These are phyloP conservation scores for Hycleus cichorii DNA, from an alignment of 1,140 invertebrate genomes.

Conservation along the genomic window DNA sequence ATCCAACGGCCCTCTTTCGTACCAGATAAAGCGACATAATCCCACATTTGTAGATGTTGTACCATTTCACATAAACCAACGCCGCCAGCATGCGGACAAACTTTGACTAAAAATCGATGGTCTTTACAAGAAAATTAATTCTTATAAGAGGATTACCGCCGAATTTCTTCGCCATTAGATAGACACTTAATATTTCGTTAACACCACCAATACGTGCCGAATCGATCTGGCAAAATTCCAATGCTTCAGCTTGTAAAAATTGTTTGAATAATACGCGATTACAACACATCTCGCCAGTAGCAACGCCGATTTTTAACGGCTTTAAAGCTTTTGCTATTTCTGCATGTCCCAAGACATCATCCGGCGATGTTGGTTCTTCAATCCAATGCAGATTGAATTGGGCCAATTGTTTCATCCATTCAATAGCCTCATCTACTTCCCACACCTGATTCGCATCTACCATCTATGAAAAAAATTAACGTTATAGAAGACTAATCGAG, in stretches of 20 bases:
- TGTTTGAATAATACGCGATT: constrained; percentile 92
- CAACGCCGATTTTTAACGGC: constrained; percentile 71
- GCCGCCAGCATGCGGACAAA: constrained; percentile 89
- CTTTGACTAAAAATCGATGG: constrained; percentile 60
- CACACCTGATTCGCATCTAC: constrained; percentile 89
- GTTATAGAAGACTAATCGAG: background rate
- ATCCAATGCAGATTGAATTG: constrained; percentile 78
- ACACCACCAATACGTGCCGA: constrained; percentile 78
- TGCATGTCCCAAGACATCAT: constrained; percentile 80
- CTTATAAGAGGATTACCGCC: constrained; percentile 44
- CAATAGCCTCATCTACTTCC: constrained; percentile 76
- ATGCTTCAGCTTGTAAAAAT: constrained; percentile 67
- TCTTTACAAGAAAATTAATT: background rate
- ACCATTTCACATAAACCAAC: constrained; percentile 90
- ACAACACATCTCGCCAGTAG: constrained; percentile 86
- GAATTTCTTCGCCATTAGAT: constrained; percentile 77
- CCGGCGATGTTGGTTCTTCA: constrained; percentile 88
- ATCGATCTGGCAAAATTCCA: constrained; percentile 88
- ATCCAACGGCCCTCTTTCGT: constrained; percentile 64
- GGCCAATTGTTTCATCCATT: constrained; percentile 74
- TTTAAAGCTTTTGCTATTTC: constrained; percentile 57
- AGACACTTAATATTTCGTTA: constrained; percentile 81
- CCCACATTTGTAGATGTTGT: constrained; percentile 86
- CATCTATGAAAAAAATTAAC: constrained; percentile 50
- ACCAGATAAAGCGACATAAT: constrained; percentile 67